A percentile compares a stretch with the other conserved stretches of the same genome.
phyloP scores from a whole-genome alignment of 1,140 invertebrate species.

The Panonychus citri region DNA sequence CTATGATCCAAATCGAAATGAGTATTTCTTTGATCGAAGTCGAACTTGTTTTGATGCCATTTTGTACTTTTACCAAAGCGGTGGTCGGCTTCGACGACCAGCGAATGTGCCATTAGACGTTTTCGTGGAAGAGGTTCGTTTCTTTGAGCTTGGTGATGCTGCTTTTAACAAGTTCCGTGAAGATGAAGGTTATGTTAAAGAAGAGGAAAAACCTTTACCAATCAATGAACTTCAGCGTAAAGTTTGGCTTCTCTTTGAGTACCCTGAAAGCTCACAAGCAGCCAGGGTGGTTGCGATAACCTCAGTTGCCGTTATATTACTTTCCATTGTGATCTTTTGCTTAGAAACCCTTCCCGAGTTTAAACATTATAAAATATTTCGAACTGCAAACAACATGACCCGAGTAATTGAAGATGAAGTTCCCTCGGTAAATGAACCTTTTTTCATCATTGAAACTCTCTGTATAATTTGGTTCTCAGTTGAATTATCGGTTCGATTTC shows the following conservation, averaged over 20 bases:
- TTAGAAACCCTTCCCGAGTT: constrained; percentile 97
- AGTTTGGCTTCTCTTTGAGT: constrained; percentile 91
- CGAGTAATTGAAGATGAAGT: constrained; percentile 88
- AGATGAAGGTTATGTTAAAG: constrained; percentile 28
- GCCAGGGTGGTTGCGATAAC: constrained; percentile 97
- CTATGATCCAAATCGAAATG: constrained; percentile 92
- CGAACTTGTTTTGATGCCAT: constrained; percentile 93
- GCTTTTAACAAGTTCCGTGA: constrained; percentile 89
- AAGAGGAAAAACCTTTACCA: constrained; percentile 69
- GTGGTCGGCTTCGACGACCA: constrained; percentile 77
- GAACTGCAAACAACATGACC: constrained; percentile 61
- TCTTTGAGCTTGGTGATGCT: constrained; percentile 47
- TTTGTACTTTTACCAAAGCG: constrained; percentile 97
- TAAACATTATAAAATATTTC: constrained; percentile 91
- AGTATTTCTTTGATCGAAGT: constrained; percentile 99
- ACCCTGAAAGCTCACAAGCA: constrained; percentile 95
- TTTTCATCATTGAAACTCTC: constrained; percentile 55
- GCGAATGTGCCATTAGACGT: constrained; percentile 95
- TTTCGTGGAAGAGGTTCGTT: constrained; percentile 75
- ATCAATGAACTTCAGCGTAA: constrained; percentile 80
- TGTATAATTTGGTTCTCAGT: constrained; percentile 76
- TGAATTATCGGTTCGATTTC: constrained; percentile 90
- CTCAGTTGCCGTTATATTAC: constrained; percentile 91
- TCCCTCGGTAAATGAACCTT: constrained; percentile 83
- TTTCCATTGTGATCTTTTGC: constrained; percentile 99